Conservation (phyloP, 2,113 vertebrate species). For the Perca fluviatilis region DNA sequence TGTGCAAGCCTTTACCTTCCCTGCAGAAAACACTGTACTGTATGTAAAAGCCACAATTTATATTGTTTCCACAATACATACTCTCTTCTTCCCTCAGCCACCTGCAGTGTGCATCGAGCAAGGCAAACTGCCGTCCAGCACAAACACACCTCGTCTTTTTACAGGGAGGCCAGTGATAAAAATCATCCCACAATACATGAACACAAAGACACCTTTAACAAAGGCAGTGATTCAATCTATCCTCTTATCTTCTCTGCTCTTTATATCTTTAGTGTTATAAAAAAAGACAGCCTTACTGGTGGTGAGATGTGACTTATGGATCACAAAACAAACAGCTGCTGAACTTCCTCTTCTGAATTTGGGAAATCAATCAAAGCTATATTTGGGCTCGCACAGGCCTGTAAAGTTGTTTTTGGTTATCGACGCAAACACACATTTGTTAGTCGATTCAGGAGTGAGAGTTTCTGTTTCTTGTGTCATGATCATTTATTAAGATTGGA, state of each 20-base stretch:
- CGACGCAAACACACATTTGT: slow-evolving; percentile 27
- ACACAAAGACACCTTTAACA: slow-evolving; percentile 78
- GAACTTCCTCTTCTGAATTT: slow-evolving; percentile 49
- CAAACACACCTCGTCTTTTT: slow-evolving; percentile 78
- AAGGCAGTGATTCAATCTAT: slow-evolving; percentile 74
- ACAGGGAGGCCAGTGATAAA: slow-evolving; percentile 73
- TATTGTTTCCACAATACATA: slow-evolving; percentile 47
- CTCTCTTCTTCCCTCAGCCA: slow-evolving; percentile 48
- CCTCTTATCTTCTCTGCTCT: slow-evolving; percentile 65
- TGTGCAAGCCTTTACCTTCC: not conserved
- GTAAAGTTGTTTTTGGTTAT: not conserved
- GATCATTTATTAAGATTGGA: slow-evolving; percentile 46
- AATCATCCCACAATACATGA: slow-evolving; percentile 70
- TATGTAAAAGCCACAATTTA: slow-evolving; percentile 26
- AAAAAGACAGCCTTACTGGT: slow-evolving; percentile 50
- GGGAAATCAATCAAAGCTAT: slow-evolving; percentile 20
- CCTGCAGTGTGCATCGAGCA: slow-evolving; percentile 62
- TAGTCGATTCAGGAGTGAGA: not conserved
- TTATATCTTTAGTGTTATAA: slow-evolving; percentile 50
- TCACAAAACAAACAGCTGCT: slow-evolving; percentile 47
- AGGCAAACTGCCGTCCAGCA: slow-evolving; percentile 62
- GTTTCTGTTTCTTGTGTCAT: not conserved
- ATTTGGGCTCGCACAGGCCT: not conserved
- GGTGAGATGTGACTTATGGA: slow-evolving; percentile 42
- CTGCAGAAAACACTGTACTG: not conserved